Evolutionary conservation across 2,888 invertebrate genomes (phyloP).

Genomic region (Syritta pipiens): DNA sequence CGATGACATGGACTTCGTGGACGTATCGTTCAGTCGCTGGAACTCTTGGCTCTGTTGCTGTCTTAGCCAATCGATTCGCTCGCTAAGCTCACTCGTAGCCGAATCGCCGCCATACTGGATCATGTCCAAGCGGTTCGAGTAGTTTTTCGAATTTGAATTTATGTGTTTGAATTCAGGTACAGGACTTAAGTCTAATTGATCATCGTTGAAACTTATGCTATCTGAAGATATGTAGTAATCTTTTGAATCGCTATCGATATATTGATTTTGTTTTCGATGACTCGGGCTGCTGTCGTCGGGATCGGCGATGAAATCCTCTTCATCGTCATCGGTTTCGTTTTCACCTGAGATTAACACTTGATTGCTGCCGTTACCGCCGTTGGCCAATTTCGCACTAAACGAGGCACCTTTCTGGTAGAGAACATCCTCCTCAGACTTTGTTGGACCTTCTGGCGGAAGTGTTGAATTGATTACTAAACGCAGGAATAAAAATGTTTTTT

Average conservation of each 20-base stretch:
- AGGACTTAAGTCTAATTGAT: constrained; percentile 70
- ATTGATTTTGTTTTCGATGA: constrained; percentile 49
- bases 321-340: constrained; percentile 70
- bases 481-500: background rate
- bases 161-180: constrained; percentile 71
- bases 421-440: constrained; percentile 84
- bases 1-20: constrained; percentile 16
- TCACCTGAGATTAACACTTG: constrained; percentile 48
- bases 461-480: constrained; percentile 87
- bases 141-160: constrained; percentile 54
- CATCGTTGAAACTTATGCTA: constrained; percentile 74
- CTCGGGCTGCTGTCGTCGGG: constrained; percentile 25
- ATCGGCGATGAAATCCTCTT: constrained; percentile 50
- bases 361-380: constrained; percentile 71
- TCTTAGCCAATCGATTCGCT: constrained; percentile 41
- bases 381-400: constrained; percentile 87
- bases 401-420: constrained; percentile 89
- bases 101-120: constrained; percentile 45
- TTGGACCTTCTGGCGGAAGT: constrained; percentile 81
- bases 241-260: constrained; percentile 74
- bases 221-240: constrained; percentile 79
- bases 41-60: constrained; percentile 21
- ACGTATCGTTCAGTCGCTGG: constrained; percentile 33
- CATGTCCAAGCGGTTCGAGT: constrained; percentile 40
- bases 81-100: constrained; percentile 35